Evolutionary conservation across 1,140 invertebrate species (phyloP).

Genomic region (Zaprionus gabonicus): DNA sequence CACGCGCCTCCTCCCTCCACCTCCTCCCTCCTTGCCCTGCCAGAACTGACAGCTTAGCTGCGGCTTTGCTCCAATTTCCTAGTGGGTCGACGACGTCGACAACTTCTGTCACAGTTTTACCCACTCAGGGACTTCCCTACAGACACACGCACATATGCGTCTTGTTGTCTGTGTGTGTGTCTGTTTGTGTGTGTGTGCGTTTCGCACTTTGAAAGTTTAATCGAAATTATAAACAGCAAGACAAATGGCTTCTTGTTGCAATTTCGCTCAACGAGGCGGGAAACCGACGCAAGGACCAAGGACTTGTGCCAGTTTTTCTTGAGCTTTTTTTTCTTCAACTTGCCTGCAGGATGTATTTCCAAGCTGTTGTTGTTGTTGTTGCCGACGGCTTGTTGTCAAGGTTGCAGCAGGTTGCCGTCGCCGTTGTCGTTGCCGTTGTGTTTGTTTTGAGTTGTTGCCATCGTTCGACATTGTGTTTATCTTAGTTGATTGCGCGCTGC

Average conservation of each 20-base stretch:
- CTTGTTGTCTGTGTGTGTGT: conserved; percentile 9
- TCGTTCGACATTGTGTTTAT: conserved; percentile 27
- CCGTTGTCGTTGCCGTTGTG: conserved; percentile 3
- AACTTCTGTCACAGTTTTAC: conserved; percentile 72
- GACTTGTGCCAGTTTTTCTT: conserved; percentile 29
- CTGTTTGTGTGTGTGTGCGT: conserved; percentile 39
- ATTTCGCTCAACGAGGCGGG: conserved; percentile 52
- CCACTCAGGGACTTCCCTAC: conserved; percentile 7
- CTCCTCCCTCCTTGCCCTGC: background rate
- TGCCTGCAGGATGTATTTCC: conserved; percentile 29
- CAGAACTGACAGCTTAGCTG: conserved; percentile 72
- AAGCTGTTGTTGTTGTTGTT: conserved; percentile 7
- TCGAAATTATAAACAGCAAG: conserved; percentile 83
- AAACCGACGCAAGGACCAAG: background rate
- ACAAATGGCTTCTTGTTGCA: conserved; percentile 81
- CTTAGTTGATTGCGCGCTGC: conserved; percentile 19
- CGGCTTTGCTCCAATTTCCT: conserved; percentile 80
- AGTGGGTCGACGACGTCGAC: conserved; percentile 69
- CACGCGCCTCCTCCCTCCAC: background rate
- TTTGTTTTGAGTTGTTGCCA: conserved; percentile 16
- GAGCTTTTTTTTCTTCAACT: conserved; percentile 3
- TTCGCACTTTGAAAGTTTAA: conserved; percentile 73
- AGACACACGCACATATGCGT: conserved; percentile 38
- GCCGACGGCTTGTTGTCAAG: conserved; percentile 18
- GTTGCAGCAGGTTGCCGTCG: conserved; percentile 18